Evolutionary conservation across 2,797 vertebrate genomes (phyloP), one percentile per base, ranked within the genome.

Genomic region (Thunnus albacares): DNA sequence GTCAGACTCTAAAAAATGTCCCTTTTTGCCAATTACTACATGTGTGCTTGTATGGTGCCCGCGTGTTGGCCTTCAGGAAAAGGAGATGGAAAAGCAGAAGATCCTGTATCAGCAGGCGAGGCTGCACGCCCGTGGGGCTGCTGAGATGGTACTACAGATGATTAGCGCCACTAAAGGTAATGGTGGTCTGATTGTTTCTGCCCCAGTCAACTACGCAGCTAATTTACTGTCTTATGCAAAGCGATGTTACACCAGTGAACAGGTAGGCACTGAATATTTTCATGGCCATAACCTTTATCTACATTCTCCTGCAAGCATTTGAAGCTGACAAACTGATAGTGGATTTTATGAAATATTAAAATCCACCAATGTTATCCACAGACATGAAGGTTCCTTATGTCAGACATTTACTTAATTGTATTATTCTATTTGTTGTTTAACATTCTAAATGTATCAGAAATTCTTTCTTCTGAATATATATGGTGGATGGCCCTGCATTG

Each of bases 11-110:
- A 7, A 52, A 9, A 58, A 22, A 6, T n/a, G 22, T 26, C 10
- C 8, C 10, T 53, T 57, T 61, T 49, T 18, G 14, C 15, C 12
- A 66, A 14, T 52, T 35, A 0, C 35, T n/a, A 45, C 20, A 26
- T 22, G 9, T 79, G 51, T 47, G 47, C 47, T n/a, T 58, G 22
- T 58, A 20, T 65, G 55, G 24, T 65, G 55, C 80, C 41, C 62
- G 43, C 66, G 33, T 38, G 3, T 89, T 17, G 80, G 78, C 51
- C 75, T 56, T 58, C 83, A 99, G 98, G 98, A 99, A 91, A 99
- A 99, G 77, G 98, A 99, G 93, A 99, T 99, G 98, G 98, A 99
- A 88, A 99, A 99, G 89, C 98, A 99, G 92, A 99, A 99, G 93
- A 98, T 96, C 51, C 94, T 99, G 49, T 99, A 99, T 83, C 98